Evolutionary conservation across 2,113 vertebrate species (phyloP), one percentile per base, ranked within the genome.

Genomic region (Furnarius figulus): DNA sequence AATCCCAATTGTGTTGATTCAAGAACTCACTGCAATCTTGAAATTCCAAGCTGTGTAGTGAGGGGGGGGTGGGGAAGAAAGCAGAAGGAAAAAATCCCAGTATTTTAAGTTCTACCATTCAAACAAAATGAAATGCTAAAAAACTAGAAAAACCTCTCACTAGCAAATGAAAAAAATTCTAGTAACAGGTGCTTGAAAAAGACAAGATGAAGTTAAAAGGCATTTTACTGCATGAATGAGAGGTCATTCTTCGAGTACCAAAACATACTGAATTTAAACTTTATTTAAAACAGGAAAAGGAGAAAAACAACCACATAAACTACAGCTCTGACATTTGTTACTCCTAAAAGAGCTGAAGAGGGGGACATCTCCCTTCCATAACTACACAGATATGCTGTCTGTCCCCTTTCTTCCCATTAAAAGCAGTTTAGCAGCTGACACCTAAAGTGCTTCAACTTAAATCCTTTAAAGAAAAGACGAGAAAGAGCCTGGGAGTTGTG

Each of bases 211-310:
- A 75, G 22, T 49, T 53, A 90, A 20, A 73, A 85, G 10, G 30
- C 50, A 91, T 75, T 94, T 81, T 68, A 87, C 25, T 65, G 35
- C n/a, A 62, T 49, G 46, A 87, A 80, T 65, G 39, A 92, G 73
- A 83, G 19, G 16, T 79, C 55, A 68, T 37, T 93, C 37, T 25
- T 86, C 10, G 5, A 71, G 47, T 31, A 77, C 6, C 59, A 77
- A 84, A 87, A 91, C 22, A 37, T 10, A 79, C 7, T 30, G 44
- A 82, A 85, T 52, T 87, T 40, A 37, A 84, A 59, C 35, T 83
- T 70, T 18, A 61, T 31, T 79, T 70, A 52, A 72, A 75, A 85
- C 20, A 56, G 7, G 8, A 50, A 50, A 73, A 37, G 70, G 10
- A 71, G 10, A 89, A 80, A 76, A 74, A 2, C 37, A 78, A 9